phyloP scores from a whole-genome alignment of 2,113 vertebrate genomes.

The Pseudorhombus dupliciocellatus region DNA sequence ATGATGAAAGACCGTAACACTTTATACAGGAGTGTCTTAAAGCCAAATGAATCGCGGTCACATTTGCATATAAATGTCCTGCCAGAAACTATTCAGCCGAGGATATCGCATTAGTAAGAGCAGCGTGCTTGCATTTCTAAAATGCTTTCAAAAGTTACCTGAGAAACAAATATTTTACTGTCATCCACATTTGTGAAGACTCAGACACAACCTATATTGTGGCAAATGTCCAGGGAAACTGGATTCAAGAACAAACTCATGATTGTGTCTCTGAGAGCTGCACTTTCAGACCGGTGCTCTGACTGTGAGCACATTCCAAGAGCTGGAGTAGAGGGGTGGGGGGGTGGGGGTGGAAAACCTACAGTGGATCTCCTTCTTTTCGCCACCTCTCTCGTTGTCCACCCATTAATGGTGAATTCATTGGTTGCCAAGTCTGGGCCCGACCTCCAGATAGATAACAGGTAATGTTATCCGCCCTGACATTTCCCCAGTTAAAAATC shows the following conservation, averaged over 20 bases:
- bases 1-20: not conserved
- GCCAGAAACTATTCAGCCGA: not conserved
- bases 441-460: constrained; percentile 52
- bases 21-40: too few species aligned
- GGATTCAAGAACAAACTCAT: constrained; percentile 52
- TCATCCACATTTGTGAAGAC: not conserved
- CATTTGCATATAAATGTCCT: constrained; percentile 22
- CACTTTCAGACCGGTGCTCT: constrained; percentile 25
- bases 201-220: not conserved
- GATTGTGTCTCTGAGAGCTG: constrained; percentile 51
- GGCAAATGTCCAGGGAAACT: not conserved
- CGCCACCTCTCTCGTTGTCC: constrained; percentile 25
- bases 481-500: constrained; percentile 65
- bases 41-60: not conserved
- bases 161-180: not conserved
- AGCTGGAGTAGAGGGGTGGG: not conserved
- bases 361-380: constrained; percentile 32
- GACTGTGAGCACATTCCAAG: constrained; percentile 48
- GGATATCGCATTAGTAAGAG: not conserved
- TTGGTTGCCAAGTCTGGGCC: constrained; percentile 58
- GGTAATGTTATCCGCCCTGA: constrained; percentile 62
- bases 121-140: not conserved
- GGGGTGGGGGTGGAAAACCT: constrained; percentile 5
- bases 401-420: constrained; percentile 66
- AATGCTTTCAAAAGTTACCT: not conserved